A percentile compares a stretch with the other conserved stretches of the same genome.
These are phyloP conservation scores for Crossocerus cetratus DNA, from an alignment of 2,888 invertebrate species.

Conservation along the genomic window DNA sequence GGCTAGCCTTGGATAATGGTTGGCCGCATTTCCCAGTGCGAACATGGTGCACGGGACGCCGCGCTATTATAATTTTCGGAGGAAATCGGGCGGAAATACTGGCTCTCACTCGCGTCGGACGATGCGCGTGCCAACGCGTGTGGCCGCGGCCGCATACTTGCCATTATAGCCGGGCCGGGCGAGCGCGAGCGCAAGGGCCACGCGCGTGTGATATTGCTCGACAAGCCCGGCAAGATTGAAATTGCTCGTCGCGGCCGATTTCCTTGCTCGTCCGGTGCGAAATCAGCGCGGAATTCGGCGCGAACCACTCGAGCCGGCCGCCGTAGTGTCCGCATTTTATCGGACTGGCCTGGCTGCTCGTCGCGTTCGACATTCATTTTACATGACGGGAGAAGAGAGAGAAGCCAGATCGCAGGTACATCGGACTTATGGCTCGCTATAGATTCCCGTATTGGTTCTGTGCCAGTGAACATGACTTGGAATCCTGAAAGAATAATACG, in stretches of 20 bases:
- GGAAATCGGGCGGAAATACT: conserved; percentile 29
- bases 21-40: conserved; percentile 26
- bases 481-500: conserved; percentile 15
- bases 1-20: conserved; percentile 31
- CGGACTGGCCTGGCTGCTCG: conserved; percentile 25
- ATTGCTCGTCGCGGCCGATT: conserved; percentile 33
- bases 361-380: conserved; percentile 38
- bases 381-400: conserved; percentile 9
- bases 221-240: conserved; percentile 15
- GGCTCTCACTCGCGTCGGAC: conserved; percentile 9
- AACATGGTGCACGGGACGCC: conserved; percentile 30
- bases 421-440: conserved; percentile 7
- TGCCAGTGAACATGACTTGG: conserved; percentile 27
- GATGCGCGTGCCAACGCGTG: neutral
- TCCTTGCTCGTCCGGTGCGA: conserved; percentile 1
- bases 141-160: conserved; percentile 10
- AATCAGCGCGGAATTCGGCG: conserved; percentile 26
- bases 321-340: conserved; percentile 31
- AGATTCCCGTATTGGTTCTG: conserved; percentile 21
- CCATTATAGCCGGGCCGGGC: too few species aligned
- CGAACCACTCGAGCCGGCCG: conserved; percentile 31
- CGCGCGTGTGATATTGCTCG: neutral
- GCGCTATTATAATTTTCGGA: conserved; percentile 39
- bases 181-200: too few species aligned
- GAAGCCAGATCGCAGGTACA: conserved; percentile 4